Conservation (phyloP, 2,113 vertebrate species). For the Symphodus melops region DNA sequence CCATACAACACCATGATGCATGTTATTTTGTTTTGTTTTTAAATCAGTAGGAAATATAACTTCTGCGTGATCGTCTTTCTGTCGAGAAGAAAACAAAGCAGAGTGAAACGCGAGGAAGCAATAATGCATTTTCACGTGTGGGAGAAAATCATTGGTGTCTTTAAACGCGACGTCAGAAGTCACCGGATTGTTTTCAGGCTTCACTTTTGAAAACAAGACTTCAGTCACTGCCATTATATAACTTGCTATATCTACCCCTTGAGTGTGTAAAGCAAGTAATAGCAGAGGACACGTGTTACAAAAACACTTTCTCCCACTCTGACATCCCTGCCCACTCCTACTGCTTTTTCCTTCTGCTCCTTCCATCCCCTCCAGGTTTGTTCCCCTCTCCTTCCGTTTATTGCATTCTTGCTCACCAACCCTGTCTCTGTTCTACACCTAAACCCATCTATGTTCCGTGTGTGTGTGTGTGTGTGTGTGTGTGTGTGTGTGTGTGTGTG, state of each 20-base stretch:
- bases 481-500: conserved; percentile 37
- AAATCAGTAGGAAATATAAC: neutral
- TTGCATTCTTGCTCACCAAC: conserved; percentile 68
- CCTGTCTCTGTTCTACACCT: conserved; percentile 53
- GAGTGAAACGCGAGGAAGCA: neutral
- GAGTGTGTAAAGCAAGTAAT: neutral
- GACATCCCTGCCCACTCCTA: conserved; percentile 51
- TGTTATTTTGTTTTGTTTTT: neutral
- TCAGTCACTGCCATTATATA: neutral
- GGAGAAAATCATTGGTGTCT: neutral
- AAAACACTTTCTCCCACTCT: conserved; percentile 43
- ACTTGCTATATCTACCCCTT: neutral
- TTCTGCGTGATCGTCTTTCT: neutral
- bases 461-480: conserved; percentile 29
- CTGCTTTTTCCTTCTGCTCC: conserved; percentile 50
- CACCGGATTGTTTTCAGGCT: neutral
- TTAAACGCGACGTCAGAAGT: conserved; percentile 10
- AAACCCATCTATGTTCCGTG: conserved; percentile 51
- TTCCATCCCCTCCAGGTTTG: conserved; percentile 41
- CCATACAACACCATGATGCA: neutral
- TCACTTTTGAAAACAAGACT: neutral
- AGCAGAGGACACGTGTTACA: conserved; percentile 38
- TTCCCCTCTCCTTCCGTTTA: conserved; percentile 37
- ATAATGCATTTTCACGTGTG: too few relatives aligned
- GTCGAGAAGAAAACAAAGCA: neutral